Evolutionary conservation across 2,797 vertebrate genomes (phyloP).

Genomic region (Rhinatrema bivittatum): DNA sequence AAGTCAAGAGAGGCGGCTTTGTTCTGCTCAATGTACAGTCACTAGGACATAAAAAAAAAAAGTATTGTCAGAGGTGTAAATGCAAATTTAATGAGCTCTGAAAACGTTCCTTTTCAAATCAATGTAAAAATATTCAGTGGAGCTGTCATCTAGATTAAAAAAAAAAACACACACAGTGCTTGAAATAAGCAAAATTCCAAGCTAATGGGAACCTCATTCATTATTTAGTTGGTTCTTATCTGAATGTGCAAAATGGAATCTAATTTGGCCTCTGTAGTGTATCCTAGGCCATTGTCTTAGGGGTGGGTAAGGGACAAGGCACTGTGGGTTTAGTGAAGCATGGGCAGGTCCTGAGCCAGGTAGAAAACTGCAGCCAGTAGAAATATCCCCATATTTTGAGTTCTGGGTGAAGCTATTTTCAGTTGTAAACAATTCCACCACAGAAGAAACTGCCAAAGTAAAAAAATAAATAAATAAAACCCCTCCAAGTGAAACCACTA

Average conservation of each 20-base stretch:
- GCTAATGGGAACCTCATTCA: conserved; percentile 63
- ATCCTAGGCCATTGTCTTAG: conserved; percentile 50
- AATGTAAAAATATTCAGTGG: conserved; percentile 51
- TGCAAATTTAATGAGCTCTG: conserved; percentile 37
- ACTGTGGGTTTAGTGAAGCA: conserved; percentile 52
- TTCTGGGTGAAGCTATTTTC: conserved; percentile 41
- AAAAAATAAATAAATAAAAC: too few relatives aligned
- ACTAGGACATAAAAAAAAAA: too few relatives aligned
- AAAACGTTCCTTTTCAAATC: conserved; percentile 36
- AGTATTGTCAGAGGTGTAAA: conserved; percentile 23
- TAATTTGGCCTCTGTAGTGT: conserved; percentile 45
- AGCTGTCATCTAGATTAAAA: conserved; percentile 52
- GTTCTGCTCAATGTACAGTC: too few relatives aligned
- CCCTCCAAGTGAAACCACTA: too few relatives aligned
- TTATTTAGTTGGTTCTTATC: conserved; percentile 66
- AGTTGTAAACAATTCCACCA: conserved; percentile 44
- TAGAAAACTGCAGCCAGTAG: conserved; percentile 46
- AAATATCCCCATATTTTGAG: conserved; percentile 40
- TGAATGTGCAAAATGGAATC: conserved; percentile 56
- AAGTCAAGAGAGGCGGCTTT: too few relatives aligned
- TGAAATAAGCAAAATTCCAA: conserved; percentile 57
- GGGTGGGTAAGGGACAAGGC: conserved; percentile 36
- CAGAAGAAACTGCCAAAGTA: too few relatives aligned
- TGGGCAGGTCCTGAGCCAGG: conserved; percentile 48
- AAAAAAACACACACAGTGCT: conserved; percentile 17